Base-by-base conservation (phyloP, 2,888 invertebrate species). In the Lapara coniferarum region DNA sequence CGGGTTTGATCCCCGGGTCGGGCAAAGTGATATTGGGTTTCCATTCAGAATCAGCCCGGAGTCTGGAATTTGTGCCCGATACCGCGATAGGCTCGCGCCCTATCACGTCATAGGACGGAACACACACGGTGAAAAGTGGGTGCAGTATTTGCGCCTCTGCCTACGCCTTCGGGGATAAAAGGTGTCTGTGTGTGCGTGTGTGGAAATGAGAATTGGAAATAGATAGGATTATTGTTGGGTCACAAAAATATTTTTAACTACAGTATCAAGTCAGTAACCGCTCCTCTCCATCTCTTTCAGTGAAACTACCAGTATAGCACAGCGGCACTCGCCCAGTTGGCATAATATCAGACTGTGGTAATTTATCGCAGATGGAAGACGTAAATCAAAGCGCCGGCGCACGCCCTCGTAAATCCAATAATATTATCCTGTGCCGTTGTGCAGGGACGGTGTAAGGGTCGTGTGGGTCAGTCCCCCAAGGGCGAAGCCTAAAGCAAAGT, bases 321-420 rank as follows among this genome's bases (percentile, higher is more conserved):
- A 37, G 52, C 37, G 52, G 52, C 51, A 25, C 44, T 51, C 55
- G 66, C 69, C 55, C 69, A 69, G 69, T 67, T 70, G 71, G 71
- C 66, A 69, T 72, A 74, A 78, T 80, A 80, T 80, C 81, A 77
- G 72, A 72, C 70, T 67, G 77, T 72, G 76, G 78, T 88, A 87
- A 91, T 90, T 90, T 89, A 91, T 88, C 85, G 87, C 66, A 78
- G 75, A 78, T 89, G 93, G 93, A 93, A 92, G 88, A 85, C 83
- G 88, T 93, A 92, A 92, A 93, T 93, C 93, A 92, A 78, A 78
- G 83, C 87, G 84, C 87, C 84, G 86, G 90, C 89, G 86, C 87
- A 86, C 83, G 85, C 84, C 84, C 86, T 89, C 92, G 88, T 93
- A 93, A 93, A 92, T 93, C 89, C 88, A 86, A 88, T 87, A 90